Evolutionary conservation across 2,797 vertebrate genomes (phyloP), one percentile per base, ranked within the genome.

Genomic region (Myotis planiceps): DNA sequence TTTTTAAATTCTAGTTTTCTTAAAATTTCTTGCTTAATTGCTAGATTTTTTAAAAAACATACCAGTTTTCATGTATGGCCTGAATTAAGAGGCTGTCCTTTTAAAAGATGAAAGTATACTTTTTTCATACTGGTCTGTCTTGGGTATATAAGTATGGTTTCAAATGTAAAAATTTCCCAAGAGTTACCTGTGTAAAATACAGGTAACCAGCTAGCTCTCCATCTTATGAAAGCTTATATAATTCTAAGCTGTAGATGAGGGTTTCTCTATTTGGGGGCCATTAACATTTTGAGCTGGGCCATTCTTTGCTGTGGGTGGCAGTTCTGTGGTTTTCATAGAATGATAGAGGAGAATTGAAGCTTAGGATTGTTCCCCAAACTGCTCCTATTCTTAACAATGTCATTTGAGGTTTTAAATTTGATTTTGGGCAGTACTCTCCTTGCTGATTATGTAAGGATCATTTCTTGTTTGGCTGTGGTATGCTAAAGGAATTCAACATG

Each of bases 401-500:
- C 66, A 29, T 49, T 65, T 63, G 63, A 78, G 29, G 71, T 95
- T 95, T 83, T 87, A 42, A 49, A 79, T 94, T 91, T 94, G 42
- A 55, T 39, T 85, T 93, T 89, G 81, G 79, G 32, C 32, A 69
- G 0, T 78, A 71, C 21, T 55, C 4, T 47, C 1, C 37, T 68
- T 13, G 18, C 10, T 83, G 58, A 47, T 96, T 97, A 42, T 72
- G 18, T 83, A 94, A 96, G 82, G 18, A 19, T 90, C 53, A 32
- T 81, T 88, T 63, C 37, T 68, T 92, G 18, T 88, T 88, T 87
- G 78, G 29, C 65, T 84, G 7, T 94, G 53, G 68, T 94, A 2
- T 86, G 45, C 90, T 82, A 25, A 95, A 96, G 78, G 42, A 92
- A 95, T 97, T 83, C 86, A 78, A 27, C 82, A 88, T 65, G 42